A percentile compares a stretch with the other conserved stretches of the same genome.
phyloP scores from a whole-genome alignment of 2,888 invertebrate species.

The Ernsta delagoae region DNA sequence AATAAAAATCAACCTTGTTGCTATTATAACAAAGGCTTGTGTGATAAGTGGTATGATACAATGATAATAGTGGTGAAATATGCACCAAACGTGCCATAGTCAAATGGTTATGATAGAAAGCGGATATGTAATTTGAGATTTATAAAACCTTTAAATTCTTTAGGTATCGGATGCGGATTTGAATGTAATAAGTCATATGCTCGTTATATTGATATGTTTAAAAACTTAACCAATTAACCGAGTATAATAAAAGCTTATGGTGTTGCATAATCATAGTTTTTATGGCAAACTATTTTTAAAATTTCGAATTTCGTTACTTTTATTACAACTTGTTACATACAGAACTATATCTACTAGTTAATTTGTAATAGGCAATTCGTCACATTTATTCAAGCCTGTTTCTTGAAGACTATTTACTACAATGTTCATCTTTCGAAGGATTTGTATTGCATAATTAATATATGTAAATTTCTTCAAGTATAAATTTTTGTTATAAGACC shows the following conservation, averaged over 20 bases:
- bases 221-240: slow-evolving; percentile 11
- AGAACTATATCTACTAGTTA: no score
- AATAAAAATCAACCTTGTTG: neutral
- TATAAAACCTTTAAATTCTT: slow-evolving; percentile 24
- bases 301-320: no score
- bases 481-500: no score
- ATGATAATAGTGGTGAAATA: slow-evolving; percentile 7
- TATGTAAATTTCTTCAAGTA: no score
- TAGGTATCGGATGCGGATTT: slow-evolving; percentile 20
- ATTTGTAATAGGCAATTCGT: no score
- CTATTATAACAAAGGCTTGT: neutral
- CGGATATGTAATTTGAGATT: slow-evolving; percentile 8
- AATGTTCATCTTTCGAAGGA: no score
- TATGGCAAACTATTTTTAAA: no score
- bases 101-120: slow-evolving; percentile 21
- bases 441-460: no score
- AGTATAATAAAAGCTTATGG: slow-evolving; percentile 14
- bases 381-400: no score
- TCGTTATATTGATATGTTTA: slow-evolving; percentile 14
- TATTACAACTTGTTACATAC: no score
- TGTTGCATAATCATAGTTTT: slow-evolving; percentile 28
- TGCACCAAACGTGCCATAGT: slow-evolving; percentile 23
- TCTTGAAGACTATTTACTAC: no score
- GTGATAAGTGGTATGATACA: neutral
- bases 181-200: slow-evolving; percentile 23